Evolutionary conservation across 1,140 invertebrate species (phyloP), one percentile per base, ranked within the genome.

Genomic region (Nomia melanderi): DNA sequence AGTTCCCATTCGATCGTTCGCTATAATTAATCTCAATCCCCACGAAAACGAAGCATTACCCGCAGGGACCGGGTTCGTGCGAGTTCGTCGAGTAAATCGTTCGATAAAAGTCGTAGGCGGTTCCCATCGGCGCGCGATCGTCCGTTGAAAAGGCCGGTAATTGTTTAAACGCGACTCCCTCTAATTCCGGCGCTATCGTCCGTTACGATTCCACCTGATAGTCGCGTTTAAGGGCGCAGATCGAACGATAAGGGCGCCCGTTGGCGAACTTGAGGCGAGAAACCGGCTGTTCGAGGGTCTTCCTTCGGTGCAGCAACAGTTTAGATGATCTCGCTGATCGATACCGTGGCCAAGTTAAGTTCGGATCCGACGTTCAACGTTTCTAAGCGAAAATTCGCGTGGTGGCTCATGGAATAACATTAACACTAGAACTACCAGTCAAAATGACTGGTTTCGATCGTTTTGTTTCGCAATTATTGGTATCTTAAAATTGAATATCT

Each of bases 171-270:
- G 47, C 8, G 62, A 57, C 65, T 44, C 27, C 50, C 20, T 33
- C n/a, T 74, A 33, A 74, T 66, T 74, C 44, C 44, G 20, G 44
- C 4, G 17, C 44, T 20, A 54, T 65, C 60, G 47, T 29, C 9
- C 41, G 17, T 11, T 4, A 20, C 31, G 47, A 39, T 54, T 11
- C 33, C 31, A 23, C 14, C 25, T 39, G 33, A 54, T 54, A 29
- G 33, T 0, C 17, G 20, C 17, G 23, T 53, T 11, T 47, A 47
- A 47, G 20, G 44, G 17, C 20, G 4, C 1, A 5, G 20, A 47
- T 47, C 41, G 41, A 41, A 14, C 41, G 41, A 41, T 41, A 41
- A n/a, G n/a, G 41, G 3, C 14, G 41, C 3, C 41, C 20, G 47
- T 50, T 17, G 47, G 6, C 47, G 41, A 41, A 50, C 17, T 23